phyloP scores from a whole-genome alignment of 1,140 invertebrate species.

The Branchinecta lindahli region DNA sequence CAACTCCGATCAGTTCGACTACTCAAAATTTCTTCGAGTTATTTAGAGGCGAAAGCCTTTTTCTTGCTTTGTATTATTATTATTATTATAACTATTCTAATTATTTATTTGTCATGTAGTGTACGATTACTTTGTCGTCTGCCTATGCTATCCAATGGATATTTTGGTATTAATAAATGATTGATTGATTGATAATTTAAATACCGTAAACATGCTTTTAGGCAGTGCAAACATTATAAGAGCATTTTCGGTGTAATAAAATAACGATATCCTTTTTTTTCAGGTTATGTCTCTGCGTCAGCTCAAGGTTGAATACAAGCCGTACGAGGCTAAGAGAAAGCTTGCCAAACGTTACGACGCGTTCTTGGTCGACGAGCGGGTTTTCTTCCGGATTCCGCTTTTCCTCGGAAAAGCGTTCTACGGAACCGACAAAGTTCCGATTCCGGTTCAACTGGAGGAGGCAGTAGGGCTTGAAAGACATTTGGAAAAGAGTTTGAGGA shows the following conservation, averaged over 20 bases:
- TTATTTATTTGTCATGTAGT: too few relatives aligned
- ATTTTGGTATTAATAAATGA: too few relatives aligned
- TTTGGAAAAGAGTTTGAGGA: neutral
- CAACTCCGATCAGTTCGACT: too few relatives aligned
- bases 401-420: constrained; percentile 31
- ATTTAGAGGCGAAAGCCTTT: too few relatives aligned
- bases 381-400: constrained; percentile 26
- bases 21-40: too few relatives aligned
- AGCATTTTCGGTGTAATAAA: neutral
- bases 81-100: too few relatives aligned
- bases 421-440: constrained; percentile 24
- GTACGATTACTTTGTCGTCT: too few relatives aligned
- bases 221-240: neutral
- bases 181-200: too few relatives aligned
- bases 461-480: neutral
- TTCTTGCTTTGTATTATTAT: too few relatives aligned
- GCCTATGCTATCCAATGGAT: too few relatives aligned
- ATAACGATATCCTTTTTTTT: neutral
- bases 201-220: too few relatives aligned
- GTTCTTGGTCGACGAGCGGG: constrained; percentile 29
- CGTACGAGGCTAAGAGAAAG: constrained; percentile 30
- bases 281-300: constrained; percentile 30
- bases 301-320: constrained; percentile 30
- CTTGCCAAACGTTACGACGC: constrained; percentile 30
- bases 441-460: neutral